Base-by-base conservation (phyloP, 2,888 invertebrate species). In the Nysson spinosus region DNA sequence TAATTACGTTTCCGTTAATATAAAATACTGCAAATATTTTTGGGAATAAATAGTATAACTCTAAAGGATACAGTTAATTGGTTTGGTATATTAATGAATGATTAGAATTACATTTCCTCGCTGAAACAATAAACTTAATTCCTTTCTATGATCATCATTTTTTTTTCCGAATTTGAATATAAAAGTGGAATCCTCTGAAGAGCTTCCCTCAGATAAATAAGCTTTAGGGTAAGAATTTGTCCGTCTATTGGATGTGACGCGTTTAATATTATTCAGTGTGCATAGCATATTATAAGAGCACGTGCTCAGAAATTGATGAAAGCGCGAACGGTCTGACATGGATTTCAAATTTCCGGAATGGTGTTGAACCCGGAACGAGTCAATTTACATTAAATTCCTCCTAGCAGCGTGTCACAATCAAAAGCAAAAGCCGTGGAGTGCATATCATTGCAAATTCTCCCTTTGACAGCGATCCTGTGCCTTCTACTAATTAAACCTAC, bases 261-360 rank as follows among this genome's bases (percentile, higher is more conserved):
- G 19, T n/a, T n/a, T n/a, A n/a, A n/a, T 14, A 5, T 52, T 22
- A 17, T 44, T 24, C 24, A 4, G 12, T 5, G 12, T 12, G 12
- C 20, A 30, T 37, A 6, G 11, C 17, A 16, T 16, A 22, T 34
- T 43, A 22, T 22, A 17, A 17, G 20, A n/a, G 34, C 12, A 12
- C 35, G 40, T 34, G 60, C 42, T 42, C 9, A 17, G 42, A 60
- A 39, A 52, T 40, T 58, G 44, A 52, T 7, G 58, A 32, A 32
- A 3, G 39, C 22, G 16, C 24, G 4, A 17, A 17, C 7, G 14
- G 3, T 24, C 6, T 11, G 28, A 64, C 43, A 22, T 20, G 32
- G 12, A 35, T 35, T 40, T 54, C 54, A 50, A 54, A 49, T 24
- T 60, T 65, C 6, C 46, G 12, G 20, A 7, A 11, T 19, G 6